These are phyloP conservation scores for Heterodera schachtii DNA, from an alignment of 1,140 invertebrate genomes.

Conservation along the genomic window DNA sequence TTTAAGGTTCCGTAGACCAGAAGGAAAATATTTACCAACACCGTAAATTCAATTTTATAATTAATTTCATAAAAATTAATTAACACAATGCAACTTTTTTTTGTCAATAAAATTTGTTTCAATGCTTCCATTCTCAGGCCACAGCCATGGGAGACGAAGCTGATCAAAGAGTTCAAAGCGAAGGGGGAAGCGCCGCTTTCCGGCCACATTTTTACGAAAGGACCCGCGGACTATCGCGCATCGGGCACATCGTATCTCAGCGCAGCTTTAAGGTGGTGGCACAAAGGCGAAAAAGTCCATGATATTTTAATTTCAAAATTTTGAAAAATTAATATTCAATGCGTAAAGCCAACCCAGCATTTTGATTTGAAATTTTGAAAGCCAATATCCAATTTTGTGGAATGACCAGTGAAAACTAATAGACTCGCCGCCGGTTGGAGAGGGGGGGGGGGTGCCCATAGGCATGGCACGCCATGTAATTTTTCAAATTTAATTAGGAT, in stretches of 20 bases:
- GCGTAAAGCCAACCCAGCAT: too few species aligned
- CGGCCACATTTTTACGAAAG: slow-evolving; percentile 58
- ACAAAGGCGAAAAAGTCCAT: too few species aligned
- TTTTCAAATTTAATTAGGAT: too few species aligned
- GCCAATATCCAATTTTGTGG: too few species aligned
- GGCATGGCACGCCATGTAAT: too few species aligned
- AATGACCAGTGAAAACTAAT: too few species aligned
- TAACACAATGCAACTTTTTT: too few species aligned
- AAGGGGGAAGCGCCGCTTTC: slow-evolving; percentile 62
- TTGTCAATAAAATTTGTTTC: neutral
- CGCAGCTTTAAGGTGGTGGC: slow-evolving; percentile 49
- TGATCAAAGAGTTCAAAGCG: slow-evolving; percentile 49
- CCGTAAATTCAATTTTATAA: neutral
- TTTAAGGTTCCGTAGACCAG: slow-evolving; percentile 25
- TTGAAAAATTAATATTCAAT: too few species aligned
- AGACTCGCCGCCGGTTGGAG: too few species aligned
- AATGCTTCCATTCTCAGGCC: slow-evolving; percentile 50
- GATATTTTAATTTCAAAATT: too few species aligned
- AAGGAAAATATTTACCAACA: slow-evolving; percentile 26
- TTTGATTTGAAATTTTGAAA: too few species aligned
- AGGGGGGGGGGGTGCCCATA: too few species aligned
- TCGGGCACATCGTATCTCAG: slow-evolving; percentile 60
- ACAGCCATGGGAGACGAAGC: slow-evolving; percentile 61
- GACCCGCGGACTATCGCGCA: slow-evolving; percentile 52
- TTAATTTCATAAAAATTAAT: neutral